Evolutionary conservation across 2,888 invertebrate species (phyloP), one percentile per base, ranked within the genome.

Genomic region (Desoria tigrina): DNA sequence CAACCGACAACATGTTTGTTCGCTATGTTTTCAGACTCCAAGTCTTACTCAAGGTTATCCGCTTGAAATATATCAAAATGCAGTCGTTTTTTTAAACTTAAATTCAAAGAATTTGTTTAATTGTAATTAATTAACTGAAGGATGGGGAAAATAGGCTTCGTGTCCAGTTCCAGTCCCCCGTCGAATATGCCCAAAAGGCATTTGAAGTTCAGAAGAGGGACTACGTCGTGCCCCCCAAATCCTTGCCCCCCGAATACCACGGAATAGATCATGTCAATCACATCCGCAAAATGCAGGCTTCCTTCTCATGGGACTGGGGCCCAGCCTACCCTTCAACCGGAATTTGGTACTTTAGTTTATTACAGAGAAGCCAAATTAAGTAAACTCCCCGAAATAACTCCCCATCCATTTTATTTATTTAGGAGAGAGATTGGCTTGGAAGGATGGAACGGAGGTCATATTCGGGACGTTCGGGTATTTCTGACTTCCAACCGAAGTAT

Each of bases 251-350:
- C 0, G 81, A 82, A 1, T 92, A 92, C 77, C 84, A 90, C 64
- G 96, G 96, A 0, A 94, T 94, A 79, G 96, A 96, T 77, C 92
- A 96, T 78, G 88, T 86, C 6, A 97, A 99, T 82, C 89, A 92
- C 80, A 82, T 96, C 45, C 83, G 94, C 60, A 94, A 94, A 81
- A 91, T 92, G 90, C 94, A 95, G 81, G 90, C 94, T 9, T 94
- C 94, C 0, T 98, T 94, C 79, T 84, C 90, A 45, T 97, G 97
- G 92, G 96, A 95, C 79, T 97, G 95, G 94, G 97, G 95, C 21
- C 93, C 95, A 0, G 90, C 95, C 0, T 92, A 95, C 71, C 94
- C 96, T 0, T 93, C 94, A 0, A 85, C 90, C 72, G 97, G 97
- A 61, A 86, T 98, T 63, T 97, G 95, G 94, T 92, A 84, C 32